These are phyloP conservation scores for Cyprinella venusta DNA, from an alignment of 2,797 vertebrate genomes.

Conservation along the genomic window DNA sequence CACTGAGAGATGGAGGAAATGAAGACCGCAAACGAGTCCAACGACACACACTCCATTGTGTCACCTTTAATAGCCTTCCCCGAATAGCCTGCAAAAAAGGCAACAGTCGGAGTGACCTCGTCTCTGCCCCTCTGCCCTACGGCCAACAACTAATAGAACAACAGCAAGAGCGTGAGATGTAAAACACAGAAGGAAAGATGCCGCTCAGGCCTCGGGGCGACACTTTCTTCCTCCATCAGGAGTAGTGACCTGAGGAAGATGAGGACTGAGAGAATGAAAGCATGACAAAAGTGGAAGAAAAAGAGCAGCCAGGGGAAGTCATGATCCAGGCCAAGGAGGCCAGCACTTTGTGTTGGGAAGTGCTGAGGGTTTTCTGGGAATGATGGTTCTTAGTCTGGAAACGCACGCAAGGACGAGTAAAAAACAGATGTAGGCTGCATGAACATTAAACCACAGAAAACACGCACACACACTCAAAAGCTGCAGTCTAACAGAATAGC, in stretches of 20 bases:
- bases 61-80: conserved; percentile 67
- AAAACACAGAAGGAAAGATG: conserved; percentile 44
- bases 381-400: conserved; percentile 27
- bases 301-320: conserved; percentile 52
- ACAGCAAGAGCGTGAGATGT: conserved; percentile 46
- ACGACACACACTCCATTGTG: conserved; percentile 63
- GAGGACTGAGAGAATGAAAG: conserved; percentile 68
- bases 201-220: conserved; percentile 59
- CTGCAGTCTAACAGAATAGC: too few relatives aligned
- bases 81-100: conserved; percentile 72
- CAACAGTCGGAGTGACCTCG: conserved; percentile 69
- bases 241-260: conserved; percentile 75
- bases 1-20: conserved; percentile 40
- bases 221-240: conserved; percentile 62
- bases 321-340: conserved; percentile 26
- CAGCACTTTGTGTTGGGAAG: conserved; percentile 38
- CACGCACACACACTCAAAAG: not conserved
- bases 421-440: conserved; percentile 1
- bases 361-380: conserved; percentile 22
- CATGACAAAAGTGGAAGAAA: conserved; percentile 37
- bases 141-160: conserved; percentile 33
- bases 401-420: not conserved
- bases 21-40: conserved; percentile 58
- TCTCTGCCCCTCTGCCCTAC: conserved; percentile 35
- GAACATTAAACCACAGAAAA: not conserved